A percentile compares a stretch with the other conserved stretches of the same genome.
These are phyloP conservation scores for Andrena trimmerana DNA, from an alignment of 2,888 invertebrate genomes.

Conservation along the genomic window DNA sequence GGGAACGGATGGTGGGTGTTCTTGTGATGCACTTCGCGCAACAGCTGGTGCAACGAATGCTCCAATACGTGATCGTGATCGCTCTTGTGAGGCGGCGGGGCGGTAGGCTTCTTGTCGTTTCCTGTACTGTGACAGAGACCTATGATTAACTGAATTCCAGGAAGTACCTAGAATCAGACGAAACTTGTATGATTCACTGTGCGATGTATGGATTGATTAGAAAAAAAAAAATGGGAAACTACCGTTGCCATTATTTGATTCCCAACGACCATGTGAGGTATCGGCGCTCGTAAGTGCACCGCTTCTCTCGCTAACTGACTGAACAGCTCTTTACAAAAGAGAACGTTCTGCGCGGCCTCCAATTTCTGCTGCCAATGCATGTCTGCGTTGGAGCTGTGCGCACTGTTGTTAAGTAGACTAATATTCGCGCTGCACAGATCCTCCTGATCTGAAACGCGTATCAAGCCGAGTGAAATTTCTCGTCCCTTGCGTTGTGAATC, in stretches of 20 bases:
- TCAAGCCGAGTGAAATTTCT: background rate
- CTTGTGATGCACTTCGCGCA: slow-evolving; percentile 96
- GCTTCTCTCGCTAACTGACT: slow-evolving; percentile 97
- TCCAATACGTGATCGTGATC: slow-evolving; percentile 99
- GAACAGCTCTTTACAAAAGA: slow-evolving; percentile 98
- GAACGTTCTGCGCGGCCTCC: slow-evolving; percentile 98
- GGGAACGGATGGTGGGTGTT: slow-evolving; percentile 98
- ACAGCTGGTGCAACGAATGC: slow-evolving; percentile 96
- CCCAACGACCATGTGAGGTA: slow-evolving; percentile 98
- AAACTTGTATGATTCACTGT: background rate
- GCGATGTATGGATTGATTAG: background rate
- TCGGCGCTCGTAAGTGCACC: slow-evolving; percentile 95
- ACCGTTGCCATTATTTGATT: slow-evolving; percentile 98
- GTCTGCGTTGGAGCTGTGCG: slow-evolving; percentile 90
- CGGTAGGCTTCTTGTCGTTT: slow-evolving; percentile 86
- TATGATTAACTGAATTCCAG: slow-evolving; percentile 96
- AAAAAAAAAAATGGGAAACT: slow-evolving; percentile 59
- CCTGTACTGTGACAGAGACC: slow-evolving; percentile 95
- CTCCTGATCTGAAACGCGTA: slow-evolving; percentile 90
- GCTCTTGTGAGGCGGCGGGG: slow-evolving; percentile 86
- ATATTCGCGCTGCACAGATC: slow-evolving; percentile 94
- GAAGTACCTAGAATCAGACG: slow-evolving; percentile 89
- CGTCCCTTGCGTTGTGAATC: background rate
- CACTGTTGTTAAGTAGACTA: slow-evolving; percentile 91
- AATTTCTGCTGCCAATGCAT: slow-evolving; percentile 97